These are phyloP conservation scores for Mechanitis messenoides DNA, from an alignment of 2,888 invertebrate genomes.

Conservation along the genomic window DNA sequence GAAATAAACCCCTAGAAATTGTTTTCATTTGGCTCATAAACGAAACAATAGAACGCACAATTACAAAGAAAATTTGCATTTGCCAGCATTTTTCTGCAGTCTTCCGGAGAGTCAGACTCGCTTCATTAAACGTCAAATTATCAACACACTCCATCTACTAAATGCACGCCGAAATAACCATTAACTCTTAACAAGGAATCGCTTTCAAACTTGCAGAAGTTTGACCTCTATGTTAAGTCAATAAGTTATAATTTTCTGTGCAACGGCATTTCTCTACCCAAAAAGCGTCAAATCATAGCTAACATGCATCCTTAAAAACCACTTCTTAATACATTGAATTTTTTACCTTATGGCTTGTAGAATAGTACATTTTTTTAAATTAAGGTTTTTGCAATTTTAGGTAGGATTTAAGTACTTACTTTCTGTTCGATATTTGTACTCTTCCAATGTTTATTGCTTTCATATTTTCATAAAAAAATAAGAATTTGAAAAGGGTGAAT, in stretches of 20 bases:
- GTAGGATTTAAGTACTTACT: slow-evolving; percentile 55
- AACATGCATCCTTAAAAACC: slow-evolving; percentile 13
- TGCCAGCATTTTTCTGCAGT: slow-evolving; percentile 65
- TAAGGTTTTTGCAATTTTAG: slow-evolving; percentile 37
- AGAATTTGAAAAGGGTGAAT: slow-evolving; percentile 39
- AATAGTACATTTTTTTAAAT: slow-evolving; percentile 27
- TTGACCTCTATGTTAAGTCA: slow-evolving; percentile 36
- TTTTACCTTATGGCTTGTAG: slow-evolving; percentile 34
- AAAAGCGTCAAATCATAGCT: slow-evolving; percentile 51
- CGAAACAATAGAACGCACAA: slow-evolving; percentile 71
- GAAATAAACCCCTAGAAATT: slow-evolving; percentile 22
- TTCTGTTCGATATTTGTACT: slow-evolving; percentile 52
- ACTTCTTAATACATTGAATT: slow-evolving; percentile 17
- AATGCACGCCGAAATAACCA: slow-evolving; percentile 62
- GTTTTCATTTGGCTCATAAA: slow-evolving; percentile 59
- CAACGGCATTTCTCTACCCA: slow-evolving; percentile 48
- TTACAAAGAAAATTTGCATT: slow-evolving; percentile 69
- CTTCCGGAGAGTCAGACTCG: slow-evolving; percentile 63
- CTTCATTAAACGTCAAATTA: slow-evolving; percentile 74
- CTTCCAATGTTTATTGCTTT: slow-evolving; percentile 69
- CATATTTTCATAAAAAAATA: slow-evolving; percentile 61
- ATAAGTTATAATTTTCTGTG: slow-evolving; percentile 53
- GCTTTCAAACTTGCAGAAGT: slow-evolving; percentile 36
- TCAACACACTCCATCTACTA: slow-evolving; percentile 57
- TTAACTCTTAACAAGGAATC: slow-evolving; percentile 45